These are phyloP conservation scores for Drosophila sulfurigaster DNA, from an alignment of 1,140 invertebrate species.

Conservation along the genomic window DNA sequence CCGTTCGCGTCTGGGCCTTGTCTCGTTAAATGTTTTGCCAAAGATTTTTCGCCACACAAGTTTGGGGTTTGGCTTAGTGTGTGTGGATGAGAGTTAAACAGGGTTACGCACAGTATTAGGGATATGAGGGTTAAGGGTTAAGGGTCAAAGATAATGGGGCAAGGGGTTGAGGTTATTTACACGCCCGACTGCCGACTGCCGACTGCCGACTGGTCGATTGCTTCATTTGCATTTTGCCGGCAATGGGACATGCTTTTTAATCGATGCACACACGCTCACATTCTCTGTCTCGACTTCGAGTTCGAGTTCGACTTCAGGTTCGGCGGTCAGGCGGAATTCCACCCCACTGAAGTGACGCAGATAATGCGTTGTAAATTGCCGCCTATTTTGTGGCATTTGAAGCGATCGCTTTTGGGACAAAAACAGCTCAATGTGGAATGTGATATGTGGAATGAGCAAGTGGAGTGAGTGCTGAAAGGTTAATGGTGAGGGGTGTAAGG, in stretches of 20 bases:
- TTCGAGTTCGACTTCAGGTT: background rate
- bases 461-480: background rate
- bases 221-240: constrained; percentile 72
- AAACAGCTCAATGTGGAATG: constrained; percentile 23
- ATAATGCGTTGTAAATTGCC: constrained; percentile 70
- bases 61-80: constrained; percentile 14
- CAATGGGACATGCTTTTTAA: constrained; percentile 63
- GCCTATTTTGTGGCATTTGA: constrained; percentile 73
- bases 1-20: constrained; percentile 62
- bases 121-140: constrained; percentile 30
- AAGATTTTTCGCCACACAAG: constrained; percentile 67
- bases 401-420: constrained; percentile 72
- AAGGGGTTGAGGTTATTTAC: constrained; percentile 57
- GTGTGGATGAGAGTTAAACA: background rate
- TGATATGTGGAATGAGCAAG: background rate
- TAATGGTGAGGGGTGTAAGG: constrained; percentile 4
- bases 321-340: constrained; percentile 20
- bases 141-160: constrained; percentile 46
- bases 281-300: too few species aligned
- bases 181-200: constrained; percentile 47
- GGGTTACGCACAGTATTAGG: background rate
- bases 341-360: constrained; percentile 16
- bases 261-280: constrained; percentile 13
- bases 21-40: constrained; percentile 73
- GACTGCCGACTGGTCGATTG: constrained; percentile 53